A percentile compares a stretch with the other conserved stretches of the same genome.
These are phyloP conservation scores for Nycticryphes semicollaris DNA, from an alignment of 2,113 vertebrate species.

Conservation along the genomic window DNA sequence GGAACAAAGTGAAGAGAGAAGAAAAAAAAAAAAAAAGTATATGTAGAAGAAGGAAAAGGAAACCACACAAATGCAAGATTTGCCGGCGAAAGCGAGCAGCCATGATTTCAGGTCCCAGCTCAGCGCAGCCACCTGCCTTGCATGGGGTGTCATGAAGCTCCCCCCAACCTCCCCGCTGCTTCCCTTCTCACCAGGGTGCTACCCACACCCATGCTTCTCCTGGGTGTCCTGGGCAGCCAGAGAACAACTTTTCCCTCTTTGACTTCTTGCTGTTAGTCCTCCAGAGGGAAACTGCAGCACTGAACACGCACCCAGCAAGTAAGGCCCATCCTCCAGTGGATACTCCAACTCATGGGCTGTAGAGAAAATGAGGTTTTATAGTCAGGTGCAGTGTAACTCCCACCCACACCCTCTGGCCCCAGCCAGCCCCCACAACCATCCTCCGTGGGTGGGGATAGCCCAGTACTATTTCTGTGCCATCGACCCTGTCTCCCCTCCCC, in stretches of 20 bases:
- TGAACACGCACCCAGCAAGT: neutral
- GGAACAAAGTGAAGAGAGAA: neutral
- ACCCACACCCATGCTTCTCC: neutral
- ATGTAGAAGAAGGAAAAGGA: conserved; percentile 28
- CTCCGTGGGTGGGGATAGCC: neutral
- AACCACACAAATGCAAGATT: conserved; percentile 57
- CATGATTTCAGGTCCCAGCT: conserved; percentile 23
- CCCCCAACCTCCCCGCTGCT: neutral
- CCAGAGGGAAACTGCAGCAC: neutral
- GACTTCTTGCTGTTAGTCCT: neutral
- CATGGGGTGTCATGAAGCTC: rapidly evolving
- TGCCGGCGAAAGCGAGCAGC: neutral
- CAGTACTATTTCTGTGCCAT: neutral
- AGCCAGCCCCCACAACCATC: neutral
- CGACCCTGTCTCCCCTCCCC: neutral
- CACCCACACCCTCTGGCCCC: neutral
- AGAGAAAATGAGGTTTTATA: neutral
- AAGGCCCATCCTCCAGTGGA: neutral
- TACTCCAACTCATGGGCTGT: neutral
- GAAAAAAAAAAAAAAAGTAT: neutral
- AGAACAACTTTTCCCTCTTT: neutral
- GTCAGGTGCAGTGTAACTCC: neutral
- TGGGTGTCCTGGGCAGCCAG: neutral
- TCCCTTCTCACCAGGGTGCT: neutral
- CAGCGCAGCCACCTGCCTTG: neutral